These are phyloP conservation scores for Lacerta agilis DNA, from an alignment of 2,797 vertebrate genomes.

Conservation along the genomic window DNA sequence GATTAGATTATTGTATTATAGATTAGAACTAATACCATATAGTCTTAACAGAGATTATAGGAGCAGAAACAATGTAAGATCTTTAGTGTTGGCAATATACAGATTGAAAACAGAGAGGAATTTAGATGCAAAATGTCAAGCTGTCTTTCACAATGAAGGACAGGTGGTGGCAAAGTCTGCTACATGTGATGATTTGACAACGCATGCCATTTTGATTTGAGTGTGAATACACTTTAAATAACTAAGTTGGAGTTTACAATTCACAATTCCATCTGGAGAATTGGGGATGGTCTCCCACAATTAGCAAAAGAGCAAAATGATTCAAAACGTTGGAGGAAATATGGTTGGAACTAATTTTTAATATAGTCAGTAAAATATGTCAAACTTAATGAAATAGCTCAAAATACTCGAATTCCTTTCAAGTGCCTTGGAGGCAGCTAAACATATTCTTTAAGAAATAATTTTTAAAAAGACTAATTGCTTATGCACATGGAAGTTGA, in stretches of 20 bases:
- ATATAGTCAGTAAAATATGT: background rate
- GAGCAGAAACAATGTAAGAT: background rate
- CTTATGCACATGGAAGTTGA: background rate
- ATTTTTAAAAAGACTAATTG: background rate
- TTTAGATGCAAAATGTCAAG: conserved; percentile 19
- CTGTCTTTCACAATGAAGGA: conserved; percentile 25
- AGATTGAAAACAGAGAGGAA: conserved; percentile 23
- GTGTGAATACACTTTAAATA: conserved; percentile 5
- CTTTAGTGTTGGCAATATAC: conserved; percentile 8
- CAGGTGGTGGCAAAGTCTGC: conserved; percentile 11
- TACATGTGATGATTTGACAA: background rate
- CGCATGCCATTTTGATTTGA: conserved; percentile 26
- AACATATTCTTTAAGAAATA: background rate
- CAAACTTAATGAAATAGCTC: conserved; percentile 18
- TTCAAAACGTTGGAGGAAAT: conserved; percentile 20
- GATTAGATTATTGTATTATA: background rate
- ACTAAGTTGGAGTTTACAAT: conserved; percentile 6
- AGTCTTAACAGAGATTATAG: background rate
- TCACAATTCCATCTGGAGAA: background rate
- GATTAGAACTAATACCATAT: no score
- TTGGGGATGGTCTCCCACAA: background rate
- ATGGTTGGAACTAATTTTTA: conserved; percentile 11
- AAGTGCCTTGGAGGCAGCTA: background rate
- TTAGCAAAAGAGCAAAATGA: background rate
- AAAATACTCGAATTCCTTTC: conserved; percentile 6